These are phyloP conservation scores for Drosophila tripunctata DNA, from an alignment of 2,888 invertebrate species.

Conservation along the genomic window DNA sequence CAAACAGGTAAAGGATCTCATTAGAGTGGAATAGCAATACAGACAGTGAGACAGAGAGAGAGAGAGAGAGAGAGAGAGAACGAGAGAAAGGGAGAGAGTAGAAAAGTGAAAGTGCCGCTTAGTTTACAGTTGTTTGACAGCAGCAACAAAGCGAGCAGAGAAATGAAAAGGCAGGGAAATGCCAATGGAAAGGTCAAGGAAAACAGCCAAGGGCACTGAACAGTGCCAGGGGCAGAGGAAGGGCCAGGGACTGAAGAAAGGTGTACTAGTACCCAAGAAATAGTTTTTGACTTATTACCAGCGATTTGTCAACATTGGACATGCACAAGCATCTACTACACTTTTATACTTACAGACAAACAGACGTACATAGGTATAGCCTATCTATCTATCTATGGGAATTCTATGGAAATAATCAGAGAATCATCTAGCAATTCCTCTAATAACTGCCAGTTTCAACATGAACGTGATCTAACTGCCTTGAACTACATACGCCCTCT, in stretches of 20 bases:
- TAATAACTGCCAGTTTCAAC: constrained; percentile 36
- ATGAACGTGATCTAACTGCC: constrained; percentile 22
- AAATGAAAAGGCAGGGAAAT: not conserved
- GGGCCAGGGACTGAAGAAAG: constrained; percentile 2
- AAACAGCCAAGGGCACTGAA: not conserved
- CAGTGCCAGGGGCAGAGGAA: not conserved
- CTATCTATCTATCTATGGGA: constrained; percentile 51
- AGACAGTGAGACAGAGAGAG: not conserved
- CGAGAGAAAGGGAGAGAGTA: constrained; percentile 5
- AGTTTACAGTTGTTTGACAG: constrained; percentile 65
- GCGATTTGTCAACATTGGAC: constrained; percentile 84
- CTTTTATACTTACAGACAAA: too few relatives aligned
- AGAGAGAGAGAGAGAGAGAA: not conserved
- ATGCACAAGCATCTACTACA: constrained; percentile 65
- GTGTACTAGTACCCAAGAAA: constrained; percentile 6
- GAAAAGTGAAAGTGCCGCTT: constrained; percentile 73
- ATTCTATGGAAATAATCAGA: constrained; percentile 57
- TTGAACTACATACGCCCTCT: not conserved
- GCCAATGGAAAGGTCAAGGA: not conserved
- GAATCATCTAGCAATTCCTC: constrained; percentile 32
- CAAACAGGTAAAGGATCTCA: constrained; percentile 75
- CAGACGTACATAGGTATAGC: not conserved
- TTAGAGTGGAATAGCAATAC: constrained; percentile 41
- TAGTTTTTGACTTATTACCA: constrained; percentile 78
- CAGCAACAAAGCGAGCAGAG: constrained; percentile 1